A percentile compares a stretch with the other conserved stretches of the same genome.
phyloP scores from a whole-genome alignment of 2,797 vertebrate genomes.

The Rhinella marina region DNA sequence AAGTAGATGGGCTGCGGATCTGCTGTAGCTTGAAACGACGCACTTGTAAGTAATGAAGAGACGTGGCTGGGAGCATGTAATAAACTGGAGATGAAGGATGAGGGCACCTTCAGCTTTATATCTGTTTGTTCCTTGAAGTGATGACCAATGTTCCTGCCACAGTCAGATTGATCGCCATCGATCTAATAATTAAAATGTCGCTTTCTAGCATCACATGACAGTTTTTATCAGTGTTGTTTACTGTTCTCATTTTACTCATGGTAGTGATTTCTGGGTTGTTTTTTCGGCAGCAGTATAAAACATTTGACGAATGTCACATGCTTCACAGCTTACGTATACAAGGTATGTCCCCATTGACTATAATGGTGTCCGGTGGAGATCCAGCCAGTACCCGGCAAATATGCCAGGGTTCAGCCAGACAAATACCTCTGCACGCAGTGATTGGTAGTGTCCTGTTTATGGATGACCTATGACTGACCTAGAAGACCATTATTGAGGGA shows the following conservation, averaged over 20 bases:
- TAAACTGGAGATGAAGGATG: slow-evolving; percentile 38
- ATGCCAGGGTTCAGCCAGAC: too few relatives aligned
- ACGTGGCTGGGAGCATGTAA: neutral
- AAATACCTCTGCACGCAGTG: too few relatives aligned
- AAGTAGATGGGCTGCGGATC: neutral
- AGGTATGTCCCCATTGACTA: too few relatives aligned
- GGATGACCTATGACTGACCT: too few relatives aligned
- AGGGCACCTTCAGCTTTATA: slow-evolving; percentile 45
- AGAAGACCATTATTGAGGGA: too few relatives aligned
- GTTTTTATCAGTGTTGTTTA: slow-evolving; percentile 53
- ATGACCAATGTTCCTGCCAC: slow-evolving; percentile 39
- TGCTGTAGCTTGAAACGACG: neutral
- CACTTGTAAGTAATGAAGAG: slow-evolving; percentile 8
- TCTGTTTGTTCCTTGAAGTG: slow-evolving; percentile 29
- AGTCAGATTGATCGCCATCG: slow-evolving; percentile 23
- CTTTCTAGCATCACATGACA: slow-evolving; percentile 30
- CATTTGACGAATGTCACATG: neutral
- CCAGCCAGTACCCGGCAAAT: too few relatives aligned
- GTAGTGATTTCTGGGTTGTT: slow-evolving; percentile 17
- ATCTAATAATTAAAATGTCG: slow-evolving; percentile 54
- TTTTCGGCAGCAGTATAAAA: neutral
- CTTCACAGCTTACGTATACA: too few relatives aligned
- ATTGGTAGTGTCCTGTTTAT: too few relatives aligned
- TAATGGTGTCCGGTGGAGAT: too few relatives aligned
- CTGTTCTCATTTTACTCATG: slow-evolving; percentile 16